These are phyloP conservation scores for Lerema accius DNA, from an alignment of 1,140 invertebrate genomes.

Conservation along the genomic window DNA sequence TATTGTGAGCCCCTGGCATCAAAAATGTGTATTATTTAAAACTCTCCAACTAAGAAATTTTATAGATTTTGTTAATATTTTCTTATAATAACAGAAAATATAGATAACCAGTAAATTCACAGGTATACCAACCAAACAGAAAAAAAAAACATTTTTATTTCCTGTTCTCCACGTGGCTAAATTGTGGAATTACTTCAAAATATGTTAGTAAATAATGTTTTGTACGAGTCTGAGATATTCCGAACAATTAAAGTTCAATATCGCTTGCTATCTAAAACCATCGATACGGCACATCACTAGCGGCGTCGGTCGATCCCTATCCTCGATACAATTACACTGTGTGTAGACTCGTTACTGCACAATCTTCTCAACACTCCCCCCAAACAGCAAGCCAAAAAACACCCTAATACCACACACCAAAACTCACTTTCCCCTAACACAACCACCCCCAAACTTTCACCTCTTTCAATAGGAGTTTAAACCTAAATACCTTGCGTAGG, in stretches of 20 bases:
- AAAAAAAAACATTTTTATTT: too few relatives aligned
- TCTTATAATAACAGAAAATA: too few relatives aligned
- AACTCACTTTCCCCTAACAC: conserved; percentile 42
- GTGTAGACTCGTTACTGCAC: conserved; percentile 77
- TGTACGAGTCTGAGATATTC: too few relatives aligned
- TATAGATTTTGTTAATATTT: too few relatives aligned
- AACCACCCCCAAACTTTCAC: conserved; percentile 74
- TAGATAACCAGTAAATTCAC: too few relatives aligned
- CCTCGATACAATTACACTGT: conserved; percentile 81
- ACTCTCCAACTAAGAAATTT: too few relatives aligned
- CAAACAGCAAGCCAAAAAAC: conserved; percentile 39
- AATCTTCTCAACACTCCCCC: conserved; percentile 72
- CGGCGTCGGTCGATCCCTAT: conserved; percentile 62
- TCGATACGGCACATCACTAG: conserved; percentile 54
- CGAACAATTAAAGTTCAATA: conserved; percentile 40
- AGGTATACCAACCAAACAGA: too few relatives aligned
- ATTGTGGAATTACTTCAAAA: too few relatives aligned
- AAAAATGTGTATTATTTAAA: too few relatives aligned
- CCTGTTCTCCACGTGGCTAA: too few relatives aligned
- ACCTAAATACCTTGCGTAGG: conserved; percentile 81
- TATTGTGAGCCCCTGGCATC: too few relatives aligned
- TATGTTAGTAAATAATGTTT: too few relatives aligned
- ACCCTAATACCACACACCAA: conserved; percentile 43
- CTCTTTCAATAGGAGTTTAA: conserved; percentile 82
- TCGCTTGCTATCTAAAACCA: conserved; percentile 30